Evolutionary conservation across 2,888 invertebrate genomes (phyloP).

Genomic region (Stramonita haemastoma): DNA sequence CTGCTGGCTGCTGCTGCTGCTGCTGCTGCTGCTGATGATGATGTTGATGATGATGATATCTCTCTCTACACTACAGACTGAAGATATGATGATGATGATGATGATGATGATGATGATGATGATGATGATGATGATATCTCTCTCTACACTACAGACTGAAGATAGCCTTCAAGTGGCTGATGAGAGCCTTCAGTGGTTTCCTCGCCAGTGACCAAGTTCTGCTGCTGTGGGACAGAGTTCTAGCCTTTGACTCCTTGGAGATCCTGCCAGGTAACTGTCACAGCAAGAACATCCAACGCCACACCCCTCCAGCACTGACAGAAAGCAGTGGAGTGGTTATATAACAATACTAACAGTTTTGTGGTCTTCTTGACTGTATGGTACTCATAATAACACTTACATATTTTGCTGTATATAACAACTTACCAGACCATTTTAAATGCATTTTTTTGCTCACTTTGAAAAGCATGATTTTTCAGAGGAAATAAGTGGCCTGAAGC

Average conservation of each 20-base stretch:
- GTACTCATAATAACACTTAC: too few relatives aligned
- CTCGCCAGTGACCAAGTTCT: conserved; percentile 94
- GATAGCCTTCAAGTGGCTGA: conserved; percentile 96
- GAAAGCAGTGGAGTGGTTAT: too few relatives aligned
- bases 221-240: conserved; percentile 93
- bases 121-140: not conserved
- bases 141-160: conserved; percentile 84
- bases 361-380: too few relatives aligned
- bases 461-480: too few relatives aligned
- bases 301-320: too few relatives aligned
- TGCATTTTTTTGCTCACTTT: too few relatives aligned
- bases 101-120: not conserved
- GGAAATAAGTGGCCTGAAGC: too few relatives aligned
- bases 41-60: too few relatives aligned
- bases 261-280: conserved; percentile 83
- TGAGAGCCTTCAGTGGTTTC: conserved; percentile 96
- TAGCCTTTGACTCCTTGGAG: conserved; percentile 95
- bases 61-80: too few relatives aligned
- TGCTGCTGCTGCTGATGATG: not conserved
- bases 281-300: not conserved
- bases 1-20: not conserved
- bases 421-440: too few relatives aligned
- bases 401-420: too few relatives aligned
- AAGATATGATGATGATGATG: not conserved
- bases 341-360: too few relatives aligned